phyloP scores from a whole-genome alignment of 2,113 vertebrate species.

The Malurus alboscapulatus region DNA sequence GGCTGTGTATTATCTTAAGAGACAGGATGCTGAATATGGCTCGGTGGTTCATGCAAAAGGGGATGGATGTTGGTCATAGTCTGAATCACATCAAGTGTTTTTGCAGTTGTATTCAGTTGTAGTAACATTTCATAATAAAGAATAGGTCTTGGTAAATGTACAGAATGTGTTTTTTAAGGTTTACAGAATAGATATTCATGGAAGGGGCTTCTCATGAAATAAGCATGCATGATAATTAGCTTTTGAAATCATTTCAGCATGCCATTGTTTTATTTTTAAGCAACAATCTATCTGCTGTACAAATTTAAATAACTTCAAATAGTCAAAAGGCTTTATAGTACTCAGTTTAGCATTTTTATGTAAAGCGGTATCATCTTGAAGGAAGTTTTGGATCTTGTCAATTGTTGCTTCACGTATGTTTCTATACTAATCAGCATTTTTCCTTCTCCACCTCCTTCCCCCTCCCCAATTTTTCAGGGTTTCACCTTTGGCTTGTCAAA shows the following conservation, averaged over 20 bases:
- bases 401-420: background rate
- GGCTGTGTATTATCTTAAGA: background rate
- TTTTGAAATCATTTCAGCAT: background rate
- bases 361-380: background rate
- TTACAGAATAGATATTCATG: background rate
- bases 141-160: background rate
- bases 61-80: background rate
- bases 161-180: background rate
- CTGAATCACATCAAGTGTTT: background rate
- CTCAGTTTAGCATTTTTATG: background rate
- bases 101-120: background rate
- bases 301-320: background rate
- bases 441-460: background rate
- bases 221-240: background rate
- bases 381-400: background rate
- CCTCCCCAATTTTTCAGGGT: background rate
- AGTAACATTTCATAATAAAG: background rate
- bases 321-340: background rate
- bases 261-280: background rate
- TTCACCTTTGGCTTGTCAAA: conserved; percentile 47
- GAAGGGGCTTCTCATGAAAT: background rate
- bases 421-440: background rate
- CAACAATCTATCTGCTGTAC: background rate
- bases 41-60: background rate
- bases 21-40: background rate